Evolutionary conservation across 2,888 invertebrate genomes (phyloP).

Genomic region (Plebejus melissa): DNA sequence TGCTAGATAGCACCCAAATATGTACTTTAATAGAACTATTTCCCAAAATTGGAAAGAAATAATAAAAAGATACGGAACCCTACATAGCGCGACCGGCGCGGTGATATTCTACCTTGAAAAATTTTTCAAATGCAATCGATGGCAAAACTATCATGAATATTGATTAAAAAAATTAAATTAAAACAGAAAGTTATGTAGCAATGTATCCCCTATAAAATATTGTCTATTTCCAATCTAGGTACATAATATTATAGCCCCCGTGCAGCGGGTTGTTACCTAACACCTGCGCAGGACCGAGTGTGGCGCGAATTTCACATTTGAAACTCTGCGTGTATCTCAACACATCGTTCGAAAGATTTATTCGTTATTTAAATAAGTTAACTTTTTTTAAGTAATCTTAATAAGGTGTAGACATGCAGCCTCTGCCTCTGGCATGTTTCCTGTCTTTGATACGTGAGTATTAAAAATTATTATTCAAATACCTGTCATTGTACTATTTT

Average conservation of each 20-base stretch:
- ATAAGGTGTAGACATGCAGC: conserved; percentile 45
- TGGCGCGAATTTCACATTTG: neutral
- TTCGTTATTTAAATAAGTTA: conserved; percentile 6
- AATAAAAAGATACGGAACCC: neutral
- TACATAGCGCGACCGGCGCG: neutral
- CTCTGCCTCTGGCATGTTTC: conserved; percentile 62
- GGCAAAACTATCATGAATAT: neutral
- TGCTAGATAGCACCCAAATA: too few species aligned
- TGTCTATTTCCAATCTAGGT: neutral
- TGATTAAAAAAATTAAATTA: neutral
- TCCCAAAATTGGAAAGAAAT: neutral
- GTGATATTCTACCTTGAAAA: neutral
- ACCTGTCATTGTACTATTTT: neutral
- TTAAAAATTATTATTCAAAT: conserved; percentile 7
- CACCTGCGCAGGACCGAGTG: neutral
- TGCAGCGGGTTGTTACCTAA: conserved; percentile 5
- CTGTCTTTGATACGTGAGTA: conserved; percentile 67
- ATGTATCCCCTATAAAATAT: neutral
- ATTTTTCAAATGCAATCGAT: neutral
- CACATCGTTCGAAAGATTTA: neutral
- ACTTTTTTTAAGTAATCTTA: neutral
- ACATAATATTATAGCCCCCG: neutral
- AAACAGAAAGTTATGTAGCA: neutral
- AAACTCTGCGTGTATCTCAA: neutral
- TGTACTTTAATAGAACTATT: too few species aligned